Base-by-base conservation (phyloP, 2,113 vertebrate species). In the Prionailurus bengalensis region DNA sequence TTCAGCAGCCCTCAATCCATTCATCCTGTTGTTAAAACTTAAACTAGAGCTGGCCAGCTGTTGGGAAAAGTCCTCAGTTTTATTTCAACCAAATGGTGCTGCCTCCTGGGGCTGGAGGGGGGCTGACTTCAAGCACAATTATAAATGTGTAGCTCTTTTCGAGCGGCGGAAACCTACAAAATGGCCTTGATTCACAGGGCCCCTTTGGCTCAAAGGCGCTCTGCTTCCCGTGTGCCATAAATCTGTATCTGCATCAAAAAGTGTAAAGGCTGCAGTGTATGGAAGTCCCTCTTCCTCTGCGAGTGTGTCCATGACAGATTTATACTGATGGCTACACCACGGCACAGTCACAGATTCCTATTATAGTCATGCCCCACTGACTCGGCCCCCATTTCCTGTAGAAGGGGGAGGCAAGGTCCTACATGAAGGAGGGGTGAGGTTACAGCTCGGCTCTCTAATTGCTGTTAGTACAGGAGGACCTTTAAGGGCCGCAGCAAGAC, bases 401-500 rank as follows among this genome's bases (percentile, higher is more conserved):
- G 95, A 98, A 99, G 98, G 98, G 98, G 98, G 98, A 98, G 98
- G 98, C 97, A 91, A 97, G 98, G 98, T 97, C 98, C 97, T 97
- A 0, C 94, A 66, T 98, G 97, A 99, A 99, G 97, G 97, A 98
- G 97, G 97, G 98, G 95, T 99, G 98, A 98, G 98, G 99, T 99
- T 99, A 98, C 98, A 99, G 98, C 98, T 98, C 97, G 96, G 95
- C 98, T 98, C 97, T 98, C 97, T 98, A 98, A 99, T 98, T 98
- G 98, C 98, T 98, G 92, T 98, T 98, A 97, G 94, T 96, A 98
- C 96, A 98, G 98, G 97, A 96, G 97, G 97, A 98, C 96, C 88
- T 98, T 98, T 88, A 98, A 98, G 97, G 98, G 98, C 97, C 4
- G 93, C 51, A 94, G 98, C 96, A 94, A 97, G 97, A 97, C 85